Base-by-base conservation (phyloP, 2,113 vertebrate genomes). In the Corapipo altera region DNA sequence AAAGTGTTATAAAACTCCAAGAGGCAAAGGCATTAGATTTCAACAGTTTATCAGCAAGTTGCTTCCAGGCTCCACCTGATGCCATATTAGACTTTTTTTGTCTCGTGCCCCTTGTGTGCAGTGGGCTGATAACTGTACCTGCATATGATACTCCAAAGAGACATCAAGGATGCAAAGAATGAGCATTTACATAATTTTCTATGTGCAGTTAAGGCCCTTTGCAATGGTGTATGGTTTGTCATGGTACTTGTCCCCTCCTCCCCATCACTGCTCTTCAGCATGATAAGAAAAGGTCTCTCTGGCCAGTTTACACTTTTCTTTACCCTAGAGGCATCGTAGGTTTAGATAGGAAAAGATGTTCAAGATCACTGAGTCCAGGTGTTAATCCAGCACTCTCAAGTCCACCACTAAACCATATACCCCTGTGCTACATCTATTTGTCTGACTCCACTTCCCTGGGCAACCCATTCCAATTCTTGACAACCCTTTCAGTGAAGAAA, bases 31-130 rank as follows among this genome's bases (percentile, higher is more conserved):
- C n/a, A 59, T 74, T 74, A 20, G 2, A 24, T 88, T 90, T 90
- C 32, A 67, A 62, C 12, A 18, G 35, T 54, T 88, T 85, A 35
- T 41, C 75, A 39, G 20, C 28, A 26, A 18, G 10, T 11, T 62
- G 11, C 28, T 91, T 77, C 61, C 37, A 78, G 43, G 46, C 22
- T 85, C 26, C 77, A 46, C 12, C 33, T 80, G 51, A 33, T 72
- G 48, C 57, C 69, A 61, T 24, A 5, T 66, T 9, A n/a, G 30
- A 17, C 21, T 44, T 69, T 75, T 67, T 83, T 32, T 46, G 41
- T 75, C 49, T 66, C 20, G 1, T 18, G 28, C 23, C 0, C 0
- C 46, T 52, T n/a, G 11, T 28, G 43, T 0, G 1, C 52, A 48
- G 22, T 6, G 51, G 51, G 46, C 46, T 59, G 64, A 8, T 65